Conservation (phyloP, 2,797 vertebrate genomes). For the Sebastes nivosus region DNA sequence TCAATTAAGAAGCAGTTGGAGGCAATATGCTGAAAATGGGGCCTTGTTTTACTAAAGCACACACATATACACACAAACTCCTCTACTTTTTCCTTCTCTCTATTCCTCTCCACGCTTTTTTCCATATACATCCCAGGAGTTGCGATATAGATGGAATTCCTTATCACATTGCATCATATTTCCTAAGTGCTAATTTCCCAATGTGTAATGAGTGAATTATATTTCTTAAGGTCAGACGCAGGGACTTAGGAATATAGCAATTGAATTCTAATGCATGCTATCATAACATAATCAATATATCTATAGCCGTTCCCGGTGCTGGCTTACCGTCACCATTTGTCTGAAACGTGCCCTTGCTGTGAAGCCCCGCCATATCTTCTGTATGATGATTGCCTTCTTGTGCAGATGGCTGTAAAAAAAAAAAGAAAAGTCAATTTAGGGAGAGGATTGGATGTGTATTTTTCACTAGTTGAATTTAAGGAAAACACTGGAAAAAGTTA, state of each 20-base stretch:
- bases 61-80: slow-evolving; percentile 38
- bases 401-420: slow-evolving; percentile 84
- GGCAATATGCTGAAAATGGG: slow-evolving; percentile 88
- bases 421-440: slow-evolving; percentile 54
- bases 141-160: slow-evolving; percentile 71
- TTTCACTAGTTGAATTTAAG: slow-evolving; percentile 36
- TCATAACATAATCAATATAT: slow-evolving; percentile 85
- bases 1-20: slow-evolving; percentile 94
- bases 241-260: slow-evolving; percentile 79
- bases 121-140: slow-evolving; percentile 62
- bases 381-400: slow-evolving; percentile 85
- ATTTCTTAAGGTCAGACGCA: slow-evolving; percentile 82
- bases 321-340: slow-evolving; percentile 90
- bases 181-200: slow-evolving; percentile 82
- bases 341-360: slow-evolving; percentile 85
- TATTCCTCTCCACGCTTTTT: slow-evolving; percentile 34
- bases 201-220: slow-evolving; percentile 82
- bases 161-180: slow-evolving; percentile 78
- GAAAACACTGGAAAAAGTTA: slow-evolving; percentile 39
- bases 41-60: slow-evolving; percentile 76
- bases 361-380: slow-evolving; percentile 93
- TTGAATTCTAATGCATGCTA: slow-evolving; percentile 84
- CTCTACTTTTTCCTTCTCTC: slow-evolving; percentile 34
- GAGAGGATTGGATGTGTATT: slow-evolving; percentile 36
- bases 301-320: slow-evolving; percentile 69